Conservation (phyloP, 2,888 invertebrate species). For the Amiota minor region DNA sequence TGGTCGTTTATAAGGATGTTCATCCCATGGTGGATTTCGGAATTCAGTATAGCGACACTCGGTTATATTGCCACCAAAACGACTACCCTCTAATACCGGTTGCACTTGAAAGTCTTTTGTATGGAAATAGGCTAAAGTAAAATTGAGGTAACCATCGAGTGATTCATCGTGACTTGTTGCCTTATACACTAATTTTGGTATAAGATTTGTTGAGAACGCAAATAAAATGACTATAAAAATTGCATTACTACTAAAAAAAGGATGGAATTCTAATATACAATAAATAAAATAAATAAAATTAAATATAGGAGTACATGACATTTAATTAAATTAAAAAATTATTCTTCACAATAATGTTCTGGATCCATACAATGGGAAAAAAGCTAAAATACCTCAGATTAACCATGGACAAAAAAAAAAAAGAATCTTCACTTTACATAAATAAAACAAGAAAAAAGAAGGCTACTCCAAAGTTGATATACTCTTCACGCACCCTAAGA, state of each 20-base stretch:
- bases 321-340: too few relatives aligned
- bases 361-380: too few relatives aligned
- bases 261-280: too few relatives aligned
- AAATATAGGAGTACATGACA: too few relatives aligned
- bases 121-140: slow-evolving; percentile 80
- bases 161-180: slow-evolving; percentile 75
- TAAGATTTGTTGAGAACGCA: slow-evolving; percentile 88
- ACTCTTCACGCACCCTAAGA: too few relatives aligned
- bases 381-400: too few relatives aligned
- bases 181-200: slow-evolving; percentile 83
- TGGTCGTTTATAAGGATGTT: slow-evolving; percentile 77
- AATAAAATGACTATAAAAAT: slow-evolving; percentile 87
- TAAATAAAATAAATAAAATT: slow-evolving; percentile 17
- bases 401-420: too few relatives aligned
- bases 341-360: too few relatives aligned
- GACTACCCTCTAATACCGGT: slow-evolving; percentile 61
- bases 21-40: slow-evolving; percentile 76
- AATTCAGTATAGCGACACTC: slow-evolving; percentile 81
- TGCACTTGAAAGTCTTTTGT: slow-evolving; percentile 76
- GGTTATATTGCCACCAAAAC: slow-evolving; percentile 66
- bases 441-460: too few relatives aligned
- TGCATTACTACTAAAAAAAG: too few relatives aligned
- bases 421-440: too few relatives aligned
- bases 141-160: slow-evolving; percentile 80
- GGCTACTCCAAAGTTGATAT: too few relatives aligned